phyloP scores from a whole-genome alignment of 2,888 invertebrate species.

The Patella pellucida region DNA sequence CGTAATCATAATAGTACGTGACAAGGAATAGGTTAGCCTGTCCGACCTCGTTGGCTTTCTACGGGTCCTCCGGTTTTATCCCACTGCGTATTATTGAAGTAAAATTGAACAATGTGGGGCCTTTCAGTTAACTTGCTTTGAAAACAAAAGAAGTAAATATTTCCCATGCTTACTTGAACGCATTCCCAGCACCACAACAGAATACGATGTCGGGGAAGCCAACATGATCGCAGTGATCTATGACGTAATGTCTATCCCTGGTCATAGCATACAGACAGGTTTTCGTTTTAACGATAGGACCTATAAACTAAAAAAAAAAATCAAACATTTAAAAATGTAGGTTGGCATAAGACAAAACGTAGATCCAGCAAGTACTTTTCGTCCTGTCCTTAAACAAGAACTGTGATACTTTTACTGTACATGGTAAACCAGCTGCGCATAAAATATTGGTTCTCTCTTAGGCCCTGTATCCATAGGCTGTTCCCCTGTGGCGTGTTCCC shows the following conservation, averaged over 20 bases:
- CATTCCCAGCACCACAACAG: slow-evolving; percentile 64
- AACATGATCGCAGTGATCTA: slow-evolving; percentile 53
- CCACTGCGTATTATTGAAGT: too few species aligned
- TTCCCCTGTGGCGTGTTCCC: too few species aligned
- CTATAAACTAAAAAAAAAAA: slow-evolving; percentile 47
- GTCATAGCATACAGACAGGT: slow-evolving; percentile 67
- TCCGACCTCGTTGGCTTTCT: too few species aligned
- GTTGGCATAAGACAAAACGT: neutral
- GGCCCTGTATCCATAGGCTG: too few species aligned
- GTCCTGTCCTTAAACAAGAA: neutral
- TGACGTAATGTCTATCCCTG: slow-evolving; percentile 62
- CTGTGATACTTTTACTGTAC: neutral
- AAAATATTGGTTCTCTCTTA: too few species aligned
- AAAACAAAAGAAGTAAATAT: too few species aligned
- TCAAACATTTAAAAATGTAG: neutral
- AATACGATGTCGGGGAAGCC: slow-evolving; percentile 58
- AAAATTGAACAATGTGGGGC: too few species aligned
- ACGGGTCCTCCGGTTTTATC: too few species aligned
- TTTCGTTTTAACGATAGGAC: slow-evolving; percentile 59
- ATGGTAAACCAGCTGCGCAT: too few species aligned
- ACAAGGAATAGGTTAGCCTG: too few species aligned
- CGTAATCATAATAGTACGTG: too few species aligned
- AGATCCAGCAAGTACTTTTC: neutral
- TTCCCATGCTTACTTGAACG: slow-evolving; percentile 55
- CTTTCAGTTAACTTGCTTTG: too few species aligned